Conservation (phyloP, 2,888 invertebrate species). For the Eristalis intricaria region DNA sequence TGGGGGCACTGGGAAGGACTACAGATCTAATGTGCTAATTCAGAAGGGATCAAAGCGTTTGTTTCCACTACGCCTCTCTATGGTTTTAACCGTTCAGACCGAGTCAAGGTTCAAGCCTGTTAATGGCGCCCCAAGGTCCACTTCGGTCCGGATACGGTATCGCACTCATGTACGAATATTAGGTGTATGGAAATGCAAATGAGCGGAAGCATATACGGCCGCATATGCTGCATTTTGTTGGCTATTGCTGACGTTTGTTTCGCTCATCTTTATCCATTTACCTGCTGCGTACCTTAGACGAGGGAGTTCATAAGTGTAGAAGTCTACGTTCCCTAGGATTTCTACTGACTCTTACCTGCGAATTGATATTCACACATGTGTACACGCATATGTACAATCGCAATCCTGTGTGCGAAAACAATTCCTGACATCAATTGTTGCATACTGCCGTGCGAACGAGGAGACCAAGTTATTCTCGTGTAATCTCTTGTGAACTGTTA, state of each 20-base stretch:
- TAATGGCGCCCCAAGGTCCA: conserved; percentile 67
- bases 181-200: conserved; percentile 66
- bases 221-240: conserved; percentile 53
- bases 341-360: conserved; percentile 38
- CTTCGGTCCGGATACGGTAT: conserved; percentile 46
- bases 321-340: conserved; percentile 49
- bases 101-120: conserved; percentile 62
- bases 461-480: conserved; percentile 24
- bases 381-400: not conserved
- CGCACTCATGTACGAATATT: conserved; percentile 50
- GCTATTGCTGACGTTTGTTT: conserved; percentile 21
- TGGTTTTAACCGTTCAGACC: conserved; percentile 15
- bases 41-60: conserved; percentile 63
- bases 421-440: conserved; percentile 59
- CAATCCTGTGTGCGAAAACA: not conserved
- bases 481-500: conserved; percentile 11
- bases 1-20: conserved; percentile 40
- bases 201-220: conserved; percentile 47
- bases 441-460: conserved; percentile 33
- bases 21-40: conserved; percentile 58
- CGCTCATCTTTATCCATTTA: not conserved
- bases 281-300: conserved; percentile 36
- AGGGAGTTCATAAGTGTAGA: conserved; percentile 37
- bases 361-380: conserved; percentile 37
- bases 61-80: conserved; percentile 34